A percentile compares a stretch with the other conserved stretches of the same genome.
These are phyloP conservation scores for Steatornis caripensis DNA, from an alignment of 2,113 vertebrate species.

Conservation along the genomic window DNA sequence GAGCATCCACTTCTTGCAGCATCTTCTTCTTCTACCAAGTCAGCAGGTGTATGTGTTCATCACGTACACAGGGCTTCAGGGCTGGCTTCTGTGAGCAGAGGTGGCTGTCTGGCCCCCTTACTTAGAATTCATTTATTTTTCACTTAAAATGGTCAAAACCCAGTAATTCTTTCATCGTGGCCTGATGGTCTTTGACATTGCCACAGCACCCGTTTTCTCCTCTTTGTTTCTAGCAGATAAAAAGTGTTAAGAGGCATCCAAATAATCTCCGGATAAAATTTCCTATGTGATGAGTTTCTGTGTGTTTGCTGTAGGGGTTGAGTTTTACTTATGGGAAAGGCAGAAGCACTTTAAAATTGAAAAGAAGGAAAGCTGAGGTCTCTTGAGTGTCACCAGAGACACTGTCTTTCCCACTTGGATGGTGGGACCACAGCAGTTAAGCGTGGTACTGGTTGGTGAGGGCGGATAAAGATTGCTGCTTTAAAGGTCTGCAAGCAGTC, in stretches of 20 bases:
- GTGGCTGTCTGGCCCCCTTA: neutral
- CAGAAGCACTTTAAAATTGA: neutral
- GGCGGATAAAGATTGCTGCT: neutral
- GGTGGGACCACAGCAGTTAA: neutral
- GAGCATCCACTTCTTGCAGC: neutral
- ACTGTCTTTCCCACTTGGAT: neutral
- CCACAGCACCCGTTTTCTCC: neutral
- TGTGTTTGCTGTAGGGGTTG: accelerated
- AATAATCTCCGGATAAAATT: neutral
- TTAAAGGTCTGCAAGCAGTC: neutral
- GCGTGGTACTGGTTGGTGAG: neutral
- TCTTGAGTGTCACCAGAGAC: neutral
- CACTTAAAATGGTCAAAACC: neutral
- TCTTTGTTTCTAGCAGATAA: neutral
- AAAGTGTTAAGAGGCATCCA: neutral
- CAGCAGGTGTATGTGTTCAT: neutral
- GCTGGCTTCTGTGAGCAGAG: neutral
- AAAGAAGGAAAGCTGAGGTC: neutral
- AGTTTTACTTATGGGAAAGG: neutral
- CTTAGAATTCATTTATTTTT: neutral
- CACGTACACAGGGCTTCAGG: accelerated
- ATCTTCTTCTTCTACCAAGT: neutral
- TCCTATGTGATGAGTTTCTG: neutral
- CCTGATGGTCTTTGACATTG: neutral
- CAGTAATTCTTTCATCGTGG: neutral